Conservation (phyloP, 2,888 invertebrate genomes). For the Hyles lineata region DNA sequence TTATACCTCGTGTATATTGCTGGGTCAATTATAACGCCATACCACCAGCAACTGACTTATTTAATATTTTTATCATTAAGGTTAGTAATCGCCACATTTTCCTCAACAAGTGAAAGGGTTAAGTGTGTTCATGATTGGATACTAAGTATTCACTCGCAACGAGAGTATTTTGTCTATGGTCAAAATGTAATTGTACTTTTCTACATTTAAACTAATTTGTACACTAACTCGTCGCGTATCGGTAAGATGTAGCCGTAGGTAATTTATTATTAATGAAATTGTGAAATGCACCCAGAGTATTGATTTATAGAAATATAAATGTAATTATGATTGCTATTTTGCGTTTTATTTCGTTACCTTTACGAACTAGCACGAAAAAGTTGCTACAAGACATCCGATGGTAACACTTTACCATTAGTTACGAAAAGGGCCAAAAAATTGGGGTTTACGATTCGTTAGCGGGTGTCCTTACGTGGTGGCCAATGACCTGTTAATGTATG, state of each 20-base stretch:
- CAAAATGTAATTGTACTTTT: constrained; percentile 5
- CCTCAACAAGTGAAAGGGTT: not conserved
- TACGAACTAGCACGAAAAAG: no score
- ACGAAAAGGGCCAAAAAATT: no score
- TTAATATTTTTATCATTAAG: not conserved
- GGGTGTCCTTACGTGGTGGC: no score
- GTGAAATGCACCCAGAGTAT: constrained; percentile 43
- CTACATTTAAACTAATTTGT: constrained; percentile 24
- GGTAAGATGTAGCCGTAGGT: constrained; percentile 39
- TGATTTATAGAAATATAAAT: constrained; percentile 42
- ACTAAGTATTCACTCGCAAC: constrained; percentile 27
- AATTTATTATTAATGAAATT: constrained; percentile 44
- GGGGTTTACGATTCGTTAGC: no score
- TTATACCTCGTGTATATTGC: no score
- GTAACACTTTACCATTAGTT: no score
- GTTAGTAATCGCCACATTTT: not conserved
- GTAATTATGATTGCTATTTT: constrained; percentile 32
- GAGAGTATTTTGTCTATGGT: constrained; percentile 24
- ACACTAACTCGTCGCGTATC: constrained; percentile 37
- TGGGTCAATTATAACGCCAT: no score
- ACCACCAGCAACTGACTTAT: no score
- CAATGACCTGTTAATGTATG: no score
- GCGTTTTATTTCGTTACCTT: constrained; percentile 32
- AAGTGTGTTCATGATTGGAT: constrained; percentile 26
- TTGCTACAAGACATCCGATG: no score